Conservation (phyloP, 2,797 vertebrate species). For the Coregonus suidteri region DNA sequence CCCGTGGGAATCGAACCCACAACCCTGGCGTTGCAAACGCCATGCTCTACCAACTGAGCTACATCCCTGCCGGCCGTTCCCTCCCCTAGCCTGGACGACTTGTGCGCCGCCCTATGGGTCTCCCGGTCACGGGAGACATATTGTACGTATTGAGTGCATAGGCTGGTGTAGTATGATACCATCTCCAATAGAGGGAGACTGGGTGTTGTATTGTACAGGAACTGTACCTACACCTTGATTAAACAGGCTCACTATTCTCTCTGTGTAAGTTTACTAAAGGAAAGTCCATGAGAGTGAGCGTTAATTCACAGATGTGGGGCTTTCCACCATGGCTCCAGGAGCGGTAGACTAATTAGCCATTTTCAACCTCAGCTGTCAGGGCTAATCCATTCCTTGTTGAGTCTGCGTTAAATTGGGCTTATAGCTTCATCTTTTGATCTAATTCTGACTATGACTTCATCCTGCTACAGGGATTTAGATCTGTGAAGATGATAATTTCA, state of each 20-base stretch:
- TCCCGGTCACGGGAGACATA: no score
- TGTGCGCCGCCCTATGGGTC: no score
- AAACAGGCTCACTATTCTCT: not conserved
- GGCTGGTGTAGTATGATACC: not conserved
- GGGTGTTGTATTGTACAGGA: slow-evolving; percentile 2
- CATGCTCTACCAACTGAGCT: no score
- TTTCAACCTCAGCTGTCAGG: slow-evolving; percentile 64
- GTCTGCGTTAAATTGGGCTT: slow-evolving; percentile 58
- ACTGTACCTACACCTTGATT: not conserved
- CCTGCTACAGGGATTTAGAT: slow-evolving; percentile 31
- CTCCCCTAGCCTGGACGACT: no score
- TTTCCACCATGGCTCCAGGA: slow-evolving; percentile 31
- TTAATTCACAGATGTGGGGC: not conserved
- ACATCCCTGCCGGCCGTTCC: no score
- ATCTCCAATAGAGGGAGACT: slow-evolving; percentile 71
- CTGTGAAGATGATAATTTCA: slow-evolving; percentile 25
- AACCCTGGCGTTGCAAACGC: no score
- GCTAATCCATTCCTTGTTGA: slow-evolving; percentile 44
- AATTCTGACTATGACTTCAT: slow-evolving; percentile 45
- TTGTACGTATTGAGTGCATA: no score
- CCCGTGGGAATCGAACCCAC: no score
- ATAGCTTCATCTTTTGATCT: slow-evolving; percentile 41
- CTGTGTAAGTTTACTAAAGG: not conserved
- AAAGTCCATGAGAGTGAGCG: not conserved
- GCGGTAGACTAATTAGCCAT: slow-evolving; percentile 43